Conservation (phyloP, 2,797 vertebrate genomes). For the Rhadinocentrus ornatus region DNA sequence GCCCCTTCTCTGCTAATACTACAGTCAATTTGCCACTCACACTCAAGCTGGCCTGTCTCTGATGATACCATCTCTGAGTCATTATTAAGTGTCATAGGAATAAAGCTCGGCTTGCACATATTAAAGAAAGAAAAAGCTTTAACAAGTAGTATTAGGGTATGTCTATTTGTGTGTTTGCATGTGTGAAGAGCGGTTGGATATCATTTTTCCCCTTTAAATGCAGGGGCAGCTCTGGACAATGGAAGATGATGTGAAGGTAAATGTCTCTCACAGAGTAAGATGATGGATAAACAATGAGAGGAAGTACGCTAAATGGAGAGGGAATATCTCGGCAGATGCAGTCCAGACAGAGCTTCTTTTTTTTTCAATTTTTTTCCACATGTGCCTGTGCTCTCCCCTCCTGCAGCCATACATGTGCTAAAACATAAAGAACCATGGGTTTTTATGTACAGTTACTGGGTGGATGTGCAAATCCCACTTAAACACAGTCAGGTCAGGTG, state of each 20-base stretch:
- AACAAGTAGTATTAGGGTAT: conserved; percentile 28
- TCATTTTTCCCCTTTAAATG: conserved; percentile 39
- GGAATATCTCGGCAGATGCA: conserved; percentile 35
- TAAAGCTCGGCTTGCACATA: conserved; percentile 49
- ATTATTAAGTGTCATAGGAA: conserved; percentile 61
- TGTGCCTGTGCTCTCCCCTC: conserved; percentile 6
- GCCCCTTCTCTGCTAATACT: conserved; percentile 64
- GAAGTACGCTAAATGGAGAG: conserved; percentile 10
- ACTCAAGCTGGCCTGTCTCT: conserved; percentile 72
- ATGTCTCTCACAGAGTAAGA: conserved; percentile 25
- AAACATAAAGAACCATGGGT: conserved; percentile 12
- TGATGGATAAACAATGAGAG: conserved; percentile 43
- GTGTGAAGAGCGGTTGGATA: conserved; percentile 50
- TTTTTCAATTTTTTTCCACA: conserved; percentile 1
- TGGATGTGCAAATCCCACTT: not conserved
- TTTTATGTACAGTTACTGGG: not conserved
- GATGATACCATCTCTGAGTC: conserved; percentile 73
- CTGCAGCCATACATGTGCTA: not conserved
- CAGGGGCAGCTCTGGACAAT: conserved; percentile 19
- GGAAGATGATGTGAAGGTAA: conserved; percentile 22
- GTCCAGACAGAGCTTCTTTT: not conserved
- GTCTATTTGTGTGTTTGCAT: conserved; percentile 15
- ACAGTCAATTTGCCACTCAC: conserved; percentile 75
- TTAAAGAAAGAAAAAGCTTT: conserved; percentile 49
- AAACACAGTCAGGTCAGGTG: conserved; percentile 26